Percentiles rank a stretch among this genome's conserved stretches.
These are phyloP conservation scores for Etheostoma spectabile DNA, from an alignment of 2,113 vertebrate species.

Conservation along the genomic window DNA sequence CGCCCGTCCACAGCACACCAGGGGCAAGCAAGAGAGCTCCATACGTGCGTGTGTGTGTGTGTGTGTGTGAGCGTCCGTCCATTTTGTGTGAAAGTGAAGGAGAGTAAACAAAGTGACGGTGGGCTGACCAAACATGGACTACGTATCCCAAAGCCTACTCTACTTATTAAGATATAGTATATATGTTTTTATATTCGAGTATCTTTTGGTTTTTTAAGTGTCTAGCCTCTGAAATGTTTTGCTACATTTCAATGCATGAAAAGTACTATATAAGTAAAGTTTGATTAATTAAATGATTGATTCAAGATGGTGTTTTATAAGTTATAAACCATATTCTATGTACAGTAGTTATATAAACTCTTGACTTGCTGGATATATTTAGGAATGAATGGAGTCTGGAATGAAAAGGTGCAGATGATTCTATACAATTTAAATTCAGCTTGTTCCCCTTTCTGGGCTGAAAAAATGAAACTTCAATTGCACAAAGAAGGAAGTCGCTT, in stretches of 20 bases:
- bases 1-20: slow-evolving; percentile 62
- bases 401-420: not conserved
- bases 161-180: no score
- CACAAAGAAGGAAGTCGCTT: not conserved
- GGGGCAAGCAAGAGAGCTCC: slow-evolving; percentile 45
- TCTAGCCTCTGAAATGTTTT: no score
- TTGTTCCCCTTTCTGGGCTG: not conserved
- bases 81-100: slow-evolving; percentile 13
- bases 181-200: no score
- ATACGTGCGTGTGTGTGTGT: slow-evolving; percentile 6
- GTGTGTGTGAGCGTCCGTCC: not conserved
- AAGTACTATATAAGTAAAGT: no score
- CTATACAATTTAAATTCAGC: not conserved
- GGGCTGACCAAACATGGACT: slow-evolving; percentile 20
- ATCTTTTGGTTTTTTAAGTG: no score
- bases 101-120: slow-evolving; percentile 20
- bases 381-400: not conserved
- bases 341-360: no score
- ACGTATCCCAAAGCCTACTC: not conserved
- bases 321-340: not conserved
- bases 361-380: no score
- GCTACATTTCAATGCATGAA: no score
- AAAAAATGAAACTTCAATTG: not conserved
- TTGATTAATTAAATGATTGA: no score
- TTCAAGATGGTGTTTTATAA: not conserved